phyloP scores from a whole-genome alignment of 2,888 invertebrate genomes.

The Cynaeus angustus region DNA sequence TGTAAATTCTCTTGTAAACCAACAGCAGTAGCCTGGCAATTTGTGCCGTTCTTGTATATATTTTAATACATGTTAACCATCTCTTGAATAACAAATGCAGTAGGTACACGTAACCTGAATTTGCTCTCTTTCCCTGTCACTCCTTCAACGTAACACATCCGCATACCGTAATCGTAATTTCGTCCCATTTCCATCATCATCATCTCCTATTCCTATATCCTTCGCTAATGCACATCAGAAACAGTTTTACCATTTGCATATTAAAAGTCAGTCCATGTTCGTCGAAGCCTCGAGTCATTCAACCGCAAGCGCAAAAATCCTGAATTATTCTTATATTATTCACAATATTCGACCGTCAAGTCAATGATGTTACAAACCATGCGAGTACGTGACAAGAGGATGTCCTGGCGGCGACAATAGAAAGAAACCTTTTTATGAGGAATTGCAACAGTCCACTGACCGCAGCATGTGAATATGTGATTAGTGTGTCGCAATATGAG shows the following conservation, averaged over 20 bases:
- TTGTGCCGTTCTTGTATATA: conserved; percentile 1
- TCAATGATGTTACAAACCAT: conserved; percentile 57
- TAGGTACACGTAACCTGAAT: conserved; percentile 10
- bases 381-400: conserved; percentile 62
- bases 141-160: conserved; percentile 7
- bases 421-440: conserved; percentile 58
- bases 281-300: conserved; percentile 48
- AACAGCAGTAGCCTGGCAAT: background rate
- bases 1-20: too few species aligned
- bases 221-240: conserved; percentile 54
- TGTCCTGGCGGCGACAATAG: conserved; percentile 61
- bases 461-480: conserved; percentile 63
- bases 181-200: conserved; percentile 29
- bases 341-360: conserved; percentile 59
- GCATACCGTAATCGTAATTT: conserved; percentile 20
- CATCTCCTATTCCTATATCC: conserved; percentile 16
- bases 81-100: conserved; percentile 1
- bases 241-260: conserved; percentile 55
- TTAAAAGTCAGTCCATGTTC: conserved; percentile 46
- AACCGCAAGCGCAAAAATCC: conserved; percentile 58
- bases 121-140: conserved; percentile 15
- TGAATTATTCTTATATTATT: conserved; percentile 60
- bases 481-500: conserved; percentile 59
- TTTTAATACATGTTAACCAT: conserved; percentile 2
- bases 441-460: conserved; percentile 63